Evolutionary conservation across 1,140 invertebrate genomes (phyloP).

Genomic region (Nixonia krombeini): DNA sequence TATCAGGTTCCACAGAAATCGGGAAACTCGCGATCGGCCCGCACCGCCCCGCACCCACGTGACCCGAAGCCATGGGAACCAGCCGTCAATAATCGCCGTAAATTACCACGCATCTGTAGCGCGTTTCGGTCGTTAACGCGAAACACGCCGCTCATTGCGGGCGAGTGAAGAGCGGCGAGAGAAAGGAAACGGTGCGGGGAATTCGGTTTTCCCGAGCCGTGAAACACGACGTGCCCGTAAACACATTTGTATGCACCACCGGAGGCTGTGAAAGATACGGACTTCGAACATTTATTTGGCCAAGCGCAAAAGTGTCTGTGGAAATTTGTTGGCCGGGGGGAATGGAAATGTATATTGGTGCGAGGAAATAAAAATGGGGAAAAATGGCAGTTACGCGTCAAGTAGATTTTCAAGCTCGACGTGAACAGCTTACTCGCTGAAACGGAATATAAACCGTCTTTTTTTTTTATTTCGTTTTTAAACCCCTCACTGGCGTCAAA

Average conservation of each 20-base stretch:
- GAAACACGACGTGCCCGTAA: neutral
- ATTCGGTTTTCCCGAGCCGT: neutral
- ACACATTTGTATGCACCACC: neutral
- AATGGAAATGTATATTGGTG: too few relatives aligned
- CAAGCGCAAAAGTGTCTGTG: too few relatives aligned
- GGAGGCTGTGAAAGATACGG: too few relatives aligned
- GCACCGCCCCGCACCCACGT: slow-evolving; percentile 32
- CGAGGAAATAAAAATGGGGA: too few relatives aligned
- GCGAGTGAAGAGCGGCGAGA: neutral
- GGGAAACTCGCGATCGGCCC: slow-evolving; percentile 61
- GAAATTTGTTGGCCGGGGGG: too few relatives aligned
- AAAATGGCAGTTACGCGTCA: too few relatives aligned
- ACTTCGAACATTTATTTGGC: too few relatives aligned
- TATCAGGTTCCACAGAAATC: slow-evolving; percentile 71
- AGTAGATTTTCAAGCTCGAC: too few relatives aligned
- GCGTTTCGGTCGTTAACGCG: slow-evolving; percentile 57
- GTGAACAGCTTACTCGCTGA: too few relatives aligned
- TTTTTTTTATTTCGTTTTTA: too few relatives aligned
- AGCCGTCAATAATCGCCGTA: slow-evolving; percentile 57
- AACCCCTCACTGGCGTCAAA: too few relatives aligned
- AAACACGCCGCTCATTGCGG: slow-evolving; percentile 10
- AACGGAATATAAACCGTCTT: too few relatives aligned
- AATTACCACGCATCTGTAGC: slow-evolving; percentile 63
- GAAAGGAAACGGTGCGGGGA: neutral
- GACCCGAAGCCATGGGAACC: slow-evolving; percentile 63